Base-by-base conservation (phyloP, 2,888 invertebrate genomes). In the Cremastobaeus sp. region DNA sequence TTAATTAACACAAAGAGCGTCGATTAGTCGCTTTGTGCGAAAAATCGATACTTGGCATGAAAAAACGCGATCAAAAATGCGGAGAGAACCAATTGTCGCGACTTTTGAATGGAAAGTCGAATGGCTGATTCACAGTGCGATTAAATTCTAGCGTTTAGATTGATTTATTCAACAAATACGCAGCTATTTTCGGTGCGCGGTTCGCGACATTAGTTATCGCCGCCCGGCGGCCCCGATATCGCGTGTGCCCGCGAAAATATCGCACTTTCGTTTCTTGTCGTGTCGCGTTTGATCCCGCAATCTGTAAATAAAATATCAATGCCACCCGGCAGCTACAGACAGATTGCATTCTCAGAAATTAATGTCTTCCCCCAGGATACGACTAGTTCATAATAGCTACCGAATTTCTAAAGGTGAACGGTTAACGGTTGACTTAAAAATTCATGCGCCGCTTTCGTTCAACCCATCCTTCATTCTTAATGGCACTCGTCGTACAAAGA, bases 321-420 rank as follows among this genome's bases (percentile, higher is more conserved):
- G 57, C 39, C 74, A 59, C 52, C 70, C 64, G 54, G 68, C 55
- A 43, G 62, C 69, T 65, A 41, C 68, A 55, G 62, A 74, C 74
- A 79, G 80, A 84, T 84, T 80, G 81, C 78, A 75, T 81, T 82
- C 82, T 85, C 77, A 83, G 76, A 78, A 83, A 85, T 84, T 83
- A 82, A 85, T 83, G 80, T 57, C 43, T 78, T 74, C 70, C 73
- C 76, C 66, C 54, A 64, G 76, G 76, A 74, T 76, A 69, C 50
- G 65, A 48, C 66, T 57, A 70, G 57, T 76, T 78, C 78, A 81
- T 81, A 81, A 82, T 81, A 69, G 68, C 57, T 69, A 57, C 25
- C 65, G 59, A 81, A 77, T 77, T 81, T 82, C 84, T 79, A 83
- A 83, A 79, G 81, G 68, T 78, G 77, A 80, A 76, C 77, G 81